Percentiles rank a stretch among this genome's conserved stretches.
phyloP scores from a whole-genome alignment of 2,888 invertebrate species.

The Chorisops tibialis region DNA sequence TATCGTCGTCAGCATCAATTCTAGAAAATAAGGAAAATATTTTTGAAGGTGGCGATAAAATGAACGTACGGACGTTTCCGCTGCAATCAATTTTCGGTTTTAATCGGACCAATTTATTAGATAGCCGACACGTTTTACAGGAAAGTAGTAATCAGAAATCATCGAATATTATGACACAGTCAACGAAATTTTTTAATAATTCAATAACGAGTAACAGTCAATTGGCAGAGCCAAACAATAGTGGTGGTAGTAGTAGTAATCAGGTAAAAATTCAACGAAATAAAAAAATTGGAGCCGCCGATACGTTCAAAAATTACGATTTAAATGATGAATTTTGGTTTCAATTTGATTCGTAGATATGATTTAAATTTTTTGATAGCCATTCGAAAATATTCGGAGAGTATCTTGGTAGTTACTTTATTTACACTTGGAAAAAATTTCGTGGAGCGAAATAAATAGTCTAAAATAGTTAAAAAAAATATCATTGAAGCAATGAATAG shows the following conservation, averaged over 20 bases:
- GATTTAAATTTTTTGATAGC: background rate
- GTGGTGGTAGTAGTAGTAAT: background rate
- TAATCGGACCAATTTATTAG: conserved; percentile 31
- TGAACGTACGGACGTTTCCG: background rate
- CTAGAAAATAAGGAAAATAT: conserved; percentile 16
- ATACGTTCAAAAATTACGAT: conserved; percentile 34
- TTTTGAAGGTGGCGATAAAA: conserved; percentile 10
- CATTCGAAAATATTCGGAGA: too few species aligned
- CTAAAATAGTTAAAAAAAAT: too few species aligned
- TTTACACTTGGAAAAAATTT: too few species aligned
- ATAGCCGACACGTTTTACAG: conserved; percentile 5
- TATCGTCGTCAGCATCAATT: background rate
- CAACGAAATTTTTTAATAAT: conserved; percentile 2
- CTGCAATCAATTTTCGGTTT: conserved; percentile 23
- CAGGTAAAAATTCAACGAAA: background rate
- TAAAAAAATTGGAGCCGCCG: background rate
- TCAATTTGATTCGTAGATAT: conserved; percentile 29
- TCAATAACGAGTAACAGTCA: background rate
- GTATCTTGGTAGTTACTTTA: too few species aligned
- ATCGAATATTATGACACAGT: background rate
- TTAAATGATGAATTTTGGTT: conserved; percentile 35
- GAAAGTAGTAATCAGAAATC: conserved; percentile 4
- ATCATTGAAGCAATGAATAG: too few species aligned
- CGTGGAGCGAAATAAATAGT: too few species aligned
- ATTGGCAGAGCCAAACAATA: background rate